Base-by-base conservation (phyloP, 2,797 vertebrate species). In the Lacerta agilis region DNA sequence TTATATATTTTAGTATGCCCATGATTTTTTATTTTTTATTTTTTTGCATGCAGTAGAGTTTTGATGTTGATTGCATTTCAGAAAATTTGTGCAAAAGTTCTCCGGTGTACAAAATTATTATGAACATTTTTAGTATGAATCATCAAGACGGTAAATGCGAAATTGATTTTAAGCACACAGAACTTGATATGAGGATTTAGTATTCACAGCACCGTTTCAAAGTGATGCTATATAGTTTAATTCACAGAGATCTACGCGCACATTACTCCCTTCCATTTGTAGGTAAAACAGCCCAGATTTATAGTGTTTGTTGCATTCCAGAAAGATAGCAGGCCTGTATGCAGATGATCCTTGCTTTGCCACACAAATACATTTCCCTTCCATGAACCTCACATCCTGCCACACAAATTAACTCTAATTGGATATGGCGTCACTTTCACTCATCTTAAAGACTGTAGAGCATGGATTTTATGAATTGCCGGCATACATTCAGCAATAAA, bases 21-120 rank as follows among this genome's bases (percentile, higher is more conserved):
- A 33, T 86, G 58, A 86, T 45, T 0, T 69, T 66, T 66, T 67
- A 23, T 7, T 67, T 67, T 25, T 6, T 25, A 43, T 33, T 43
- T 23, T 36, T 5, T 90, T 58, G 13, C 86, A 89, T 8, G 67
- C 43, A 1, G 5, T 6, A 49, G 1, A 11, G 5, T n/a, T 13
- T 86, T 88, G 41, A 55, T 85, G 43, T 17, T 83, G 69, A 11
- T 75, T 88, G 33, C 85, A 9, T 23, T 87, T 90, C 41, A 86
- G 13, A 49, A 49, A 92, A 89, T 4, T 4, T 36, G 5, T 17
- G 4, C 67, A 0, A 0, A 72, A 10, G 38, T 83, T 72, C 9
- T 83, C 8, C 43, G 79, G 38, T 82, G 41, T 79, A 87, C 20
- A 85, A 85, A 95, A 82, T 81, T 87, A 36, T 83, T 92, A 2